Evolutionary conservation across 1,140 invertebrate species (phyloP).

Genomic region (Drosophila hydei): DNA sequence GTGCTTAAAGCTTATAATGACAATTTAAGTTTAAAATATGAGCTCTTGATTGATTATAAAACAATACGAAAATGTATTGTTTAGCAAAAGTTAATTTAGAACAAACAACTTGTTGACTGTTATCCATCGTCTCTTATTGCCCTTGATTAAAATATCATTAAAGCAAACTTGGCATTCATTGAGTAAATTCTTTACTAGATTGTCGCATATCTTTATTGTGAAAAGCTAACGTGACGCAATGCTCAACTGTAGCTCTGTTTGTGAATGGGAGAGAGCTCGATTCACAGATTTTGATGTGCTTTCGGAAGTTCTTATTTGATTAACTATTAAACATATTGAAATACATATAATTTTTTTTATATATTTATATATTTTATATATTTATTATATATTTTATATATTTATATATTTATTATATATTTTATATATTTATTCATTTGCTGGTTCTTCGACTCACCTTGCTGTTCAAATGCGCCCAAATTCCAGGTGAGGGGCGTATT

Average conservation of each 20-base stretch:
- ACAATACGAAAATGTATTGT: too few species aligned
- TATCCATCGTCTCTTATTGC: neutral
- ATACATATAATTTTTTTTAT: too few species aligned
- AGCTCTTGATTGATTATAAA: too few species aligned
- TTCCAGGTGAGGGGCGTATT: constrained; percentile 67
- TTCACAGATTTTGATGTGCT: neutral
- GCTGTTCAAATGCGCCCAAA: constrained; percentile 69
- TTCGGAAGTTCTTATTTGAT: neutral
- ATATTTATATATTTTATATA: neutral
- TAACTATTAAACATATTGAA: neutral
- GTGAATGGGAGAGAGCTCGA: neutral
- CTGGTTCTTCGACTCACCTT: constrained; percentile 58
- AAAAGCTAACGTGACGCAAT: neutral
- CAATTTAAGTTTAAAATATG: too few species aligned
- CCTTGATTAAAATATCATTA: neutral
- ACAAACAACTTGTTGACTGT: too few species aligned
- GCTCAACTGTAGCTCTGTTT: neutral
- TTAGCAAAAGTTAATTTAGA: too few species aligned
- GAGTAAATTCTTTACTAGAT: constrained; percentile 3
- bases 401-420: too few species aligned
- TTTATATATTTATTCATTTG: neutral
- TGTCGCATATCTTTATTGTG: neutral
- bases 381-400: too few species aligned
- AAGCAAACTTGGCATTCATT: neutral
- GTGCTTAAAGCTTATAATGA: too few species aligned